These are phyloP conservation scores for Alosa alosa DNA, from an alignment of 2,113 vertebrate genomes.

Conservation along the genomic window DNA sequence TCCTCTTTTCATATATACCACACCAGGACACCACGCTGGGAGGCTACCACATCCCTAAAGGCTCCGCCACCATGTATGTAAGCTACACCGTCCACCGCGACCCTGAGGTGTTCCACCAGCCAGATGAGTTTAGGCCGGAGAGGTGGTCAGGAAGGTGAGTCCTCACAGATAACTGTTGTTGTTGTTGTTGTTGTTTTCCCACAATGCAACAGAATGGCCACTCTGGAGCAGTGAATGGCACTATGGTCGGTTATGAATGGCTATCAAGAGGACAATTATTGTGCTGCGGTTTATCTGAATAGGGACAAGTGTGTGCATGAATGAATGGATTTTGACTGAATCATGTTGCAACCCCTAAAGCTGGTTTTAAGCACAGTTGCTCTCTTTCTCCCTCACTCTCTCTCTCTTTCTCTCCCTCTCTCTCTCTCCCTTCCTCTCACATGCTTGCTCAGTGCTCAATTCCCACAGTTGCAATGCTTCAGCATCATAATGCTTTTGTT, in stretches of 20 bases:
- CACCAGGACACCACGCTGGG: conserved; percentile 55
- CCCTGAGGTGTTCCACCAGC: conserved; percentile 63
- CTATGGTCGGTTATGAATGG: background rate
- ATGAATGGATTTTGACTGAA: background rate
- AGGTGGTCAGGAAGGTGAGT: conserved; percentile 62
- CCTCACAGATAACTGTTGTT: background rate
- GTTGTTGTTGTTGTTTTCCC: background rate
- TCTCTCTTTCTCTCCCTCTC: conserved; percentile 20
- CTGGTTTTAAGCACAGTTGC: conserved; percentile 10
- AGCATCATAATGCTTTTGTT: background rate
- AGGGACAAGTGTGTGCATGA: conserved; percentile 4
- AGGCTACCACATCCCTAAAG: conserved; percentile 57
- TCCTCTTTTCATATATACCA: background rate
- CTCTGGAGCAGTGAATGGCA: background rate
- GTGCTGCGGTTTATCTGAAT: background rate
- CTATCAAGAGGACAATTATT: background rate
- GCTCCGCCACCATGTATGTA: conserved; percentile 52
- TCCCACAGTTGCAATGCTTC: background rate
- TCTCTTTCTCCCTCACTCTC: background rate
- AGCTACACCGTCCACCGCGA: conserved; percentile 58
- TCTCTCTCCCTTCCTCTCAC: background rate
- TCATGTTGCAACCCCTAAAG: background rate
- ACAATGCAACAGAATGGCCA: background rate
- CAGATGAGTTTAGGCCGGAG: conserved; percentile 59
- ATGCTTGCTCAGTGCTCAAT: background rate